Conservation (phyloP, 1,140 invertebrate genomes). For the Marisa cornuarietis region DNA sequence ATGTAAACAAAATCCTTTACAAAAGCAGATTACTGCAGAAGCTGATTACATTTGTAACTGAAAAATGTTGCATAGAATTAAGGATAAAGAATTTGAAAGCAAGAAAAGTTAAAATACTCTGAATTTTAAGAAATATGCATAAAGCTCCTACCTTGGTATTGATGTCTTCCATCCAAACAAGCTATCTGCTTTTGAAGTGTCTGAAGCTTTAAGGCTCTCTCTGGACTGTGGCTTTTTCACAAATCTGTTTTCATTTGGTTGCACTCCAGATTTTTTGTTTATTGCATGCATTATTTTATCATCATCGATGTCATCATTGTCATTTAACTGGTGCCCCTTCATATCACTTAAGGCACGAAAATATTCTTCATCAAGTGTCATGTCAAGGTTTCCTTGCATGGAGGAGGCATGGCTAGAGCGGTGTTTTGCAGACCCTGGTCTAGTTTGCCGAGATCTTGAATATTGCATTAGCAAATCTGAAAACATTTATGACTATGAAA, state of each 20-base stretch:
- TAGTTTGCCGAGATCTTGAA: slow-evolving; percentile 1
- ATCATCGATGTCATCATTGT: slow-evolving; percentile 24
- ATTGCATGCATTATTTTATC: slow-evolving; percentile 26
- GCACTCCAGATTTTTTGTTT: slow-evolving; percentile 21
- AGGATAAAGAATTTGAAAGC: no score
- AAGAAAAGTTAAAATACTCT: neutral
- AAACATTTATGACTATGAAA: no score
- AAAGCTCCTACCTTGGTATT: no score
- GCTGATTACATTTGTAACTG: no score
- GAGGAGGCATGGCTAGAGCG: slow-evolving; percentile 5
- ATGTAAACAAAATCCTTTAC: neutral
- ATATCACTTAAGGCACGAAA: neutral
- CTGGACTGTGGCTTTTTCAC: slow-evolving; percentile 15
- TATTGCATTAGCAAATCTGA: neutral
- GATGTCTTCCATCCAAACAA: no score
- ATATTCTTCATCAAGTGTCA: slow-evolving; percentile 2
- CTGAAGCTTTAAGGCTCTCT: slow-evolving; percentile 5
- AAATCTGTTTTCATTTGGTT: neutral
- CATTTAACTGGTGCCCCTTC: neutral
- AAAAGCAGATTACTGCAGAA: neutral
- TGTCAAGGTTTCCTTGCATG: neutral
- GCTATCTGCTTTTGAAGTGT: slow-evolving; percentile 25
- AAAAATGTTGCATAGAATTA: no score
- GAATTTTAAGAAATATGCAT: neutral
- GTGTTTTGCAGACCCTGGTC: slow-evolving; percentile 13